Evolutionary conservation across 2,797 vertebrate species (phyloP).

Genomic region (Mus caroli): DNA sequence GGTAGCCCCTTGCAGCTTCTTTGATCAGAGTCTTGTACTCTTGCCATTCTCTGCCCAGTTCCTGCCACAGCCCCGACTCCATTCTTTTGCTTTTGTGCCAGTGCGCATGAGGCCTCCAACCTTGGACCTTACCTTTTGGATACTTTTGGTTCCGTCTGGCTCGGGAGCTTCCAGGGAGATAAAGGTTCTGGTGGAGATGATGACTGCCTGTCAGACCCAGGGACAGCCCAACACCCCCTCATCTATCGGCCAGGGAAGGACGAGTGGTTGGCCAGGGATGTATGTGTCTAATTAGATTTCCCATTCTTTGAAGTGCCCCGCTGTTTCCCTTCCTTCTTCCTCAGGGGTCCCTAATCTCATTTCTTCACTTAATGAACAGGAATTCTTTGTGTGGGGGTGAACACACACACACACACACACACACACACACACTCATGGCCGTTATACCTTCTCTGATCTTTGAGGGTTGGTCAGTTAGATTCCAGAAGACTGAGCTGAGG

Average conservation of each 20-base stretch:
- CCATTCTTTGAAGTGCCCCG: neutral
- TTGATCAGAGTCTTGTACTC: neutral
- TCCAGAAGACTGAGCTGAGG: neutral
- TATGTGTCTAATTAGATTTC: constrained; percentile 15
- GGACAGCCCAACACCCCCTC: neutral
- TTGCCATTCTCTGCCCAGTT: too few species aligned
- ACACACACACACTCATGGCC: neutral
- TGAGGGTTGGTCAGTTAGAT: neutral
- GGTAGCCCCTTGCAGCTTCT: neutral
- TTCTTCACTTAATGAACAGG: neutral
- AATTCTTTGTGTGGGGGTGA: neutral
- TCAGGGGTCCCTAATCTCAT: neutral
- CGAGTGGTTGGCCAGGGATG: neutral
- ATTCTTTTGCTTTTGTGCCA: neutral
- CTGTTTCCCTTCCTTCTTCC: constrained; percentile 10
- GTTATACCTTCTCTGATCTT: neutral
- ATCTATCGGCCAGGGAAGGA: neutral
- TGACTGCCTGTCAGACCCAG: neutral
- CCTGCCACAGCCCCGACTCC: too few species aligned
- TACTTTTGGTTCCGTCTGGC: neutral
- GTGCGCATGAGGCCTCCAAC: neutral
- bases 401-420: neutral
- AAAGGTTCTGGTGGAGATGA: neutral
- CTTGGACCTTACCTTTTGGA: constrained; percentile 1
- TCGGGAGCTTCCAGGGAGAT: neutral